Base-by-base conservation (phyloP, 2,797 vertebrate species). In the Discoglossus pictus region DNA sequence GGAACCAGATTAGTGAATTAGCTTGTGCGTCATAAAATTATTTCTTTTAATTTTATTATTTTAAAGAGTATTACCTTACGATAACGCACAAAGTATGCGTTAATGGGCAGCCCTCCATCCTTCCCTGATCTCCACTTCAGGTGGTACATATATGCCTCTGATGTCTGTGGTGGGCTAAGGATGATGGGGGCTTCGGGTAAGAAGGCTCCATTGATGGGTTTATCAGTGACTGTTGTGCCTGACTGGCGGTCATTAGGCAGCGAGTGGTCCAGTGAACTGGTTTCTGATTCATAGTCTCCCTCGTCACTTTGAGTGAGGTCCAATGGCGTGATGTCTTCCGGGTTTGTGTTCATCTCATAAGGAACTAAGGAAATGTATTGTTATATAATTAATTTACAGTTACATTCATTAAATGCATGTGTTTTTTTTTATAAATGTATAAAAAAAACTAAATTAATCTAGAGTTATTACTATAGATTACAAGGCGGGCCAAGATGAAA, bases 21-120 rank as follows among this genome's bases (percentile, higher is more conserved):
- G 8, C n/a, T 39, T 10, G 2, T 11, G 2, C 4, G 13, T 3
- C 12, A 12, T 23, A n/a, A 39, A 17, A 15, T 25, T 60, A n/a
- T n/a, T n/a, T n/a, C n/a, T n/a, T 31, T 31, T 31, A 8, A 4
- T 31, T 8, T 31, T 8, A 31, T 31, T 31, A 4, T 8, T 8
- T 31, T 31, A 31, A 31, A 31, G 27, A 31, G 13, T 2, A 0
- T 82, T 83, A 98, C 96, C 94, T 98, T 99, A 31, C 95, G 92
- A 72, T 99, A 99, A 74, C 95, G 97, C 60, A 98, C 95, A 20
- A 99, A 98, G 63, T 97, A 99, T 60, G 95, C 95, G 0, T 89
- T 96, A 80, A 98, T 90, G 18, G 92, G 91, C 35, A 82, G 82
- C 1, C 94, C 96, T 1, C 94, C 93, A 0, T 94, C 94, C 0